Evolutionary conservation across 2,113 vertebrate genomes (phyloP), one percentile per base, ranked within the genome.

Genomic region (Notarius quadriscutis): DNA sequence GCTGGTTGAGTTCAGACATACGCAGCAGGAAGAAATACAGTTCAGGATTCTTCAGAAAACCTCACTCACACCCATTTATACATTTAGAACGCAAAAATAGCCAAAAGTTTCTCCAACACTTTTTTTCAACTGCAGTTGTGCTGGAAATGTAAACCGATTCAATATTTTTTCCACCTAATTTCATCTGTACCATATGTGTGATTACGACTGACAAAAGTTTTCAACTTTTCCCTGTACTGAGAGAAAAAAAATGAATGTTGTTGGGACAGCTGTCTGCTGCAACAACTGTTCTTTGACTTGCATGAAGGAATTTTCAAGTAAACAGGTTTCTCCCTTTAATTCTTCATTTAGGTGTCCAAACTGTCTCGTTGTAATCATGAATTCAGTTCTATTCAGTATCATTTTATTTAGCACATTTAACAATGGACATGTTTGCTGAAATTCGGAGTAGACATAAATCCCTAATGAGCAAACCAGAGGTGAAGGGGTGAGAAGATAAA

Each of bases 231-330:
- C 30, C 15, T 41, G 57, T 81, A 81, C 10, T 60, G 5, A 60
- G 57, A 41, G 55, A 41, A 60, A 20, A 20, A n/a, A 25, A 14
- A 58, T 51, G 2, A 78, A n/a, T 6, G 7, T 53, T 50, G 15
- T 57, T 12, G 1, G 27, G 30, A 60, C 79, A 60, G 79, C 79
- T 81, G 79, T 60, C 78, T 57, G 53, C n/a, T 80, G 7, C 53
- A 58, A 80, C n/a, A 80, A 80, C 78, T 80, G 78, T 27, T 80
- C 53, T 80, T 57, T 12, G 79, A 60, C 30, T 81, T 81, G 30
- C 25, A n/a, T 1, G n/a, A 17, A 78, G 25, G 7, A 2, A 55
- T 78, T 78, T 78, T 15, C 25, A 15, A 75, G 18, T 51, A 72
- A 72, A 75, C 41, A 25, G 41, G 41, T 53, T 53, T 78, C 50